These are phyloP conservation scores for Marmota flaviventris DNA, from an alignment of 2,113 vertebrate species.

Conservation along the genomic window DNA sequence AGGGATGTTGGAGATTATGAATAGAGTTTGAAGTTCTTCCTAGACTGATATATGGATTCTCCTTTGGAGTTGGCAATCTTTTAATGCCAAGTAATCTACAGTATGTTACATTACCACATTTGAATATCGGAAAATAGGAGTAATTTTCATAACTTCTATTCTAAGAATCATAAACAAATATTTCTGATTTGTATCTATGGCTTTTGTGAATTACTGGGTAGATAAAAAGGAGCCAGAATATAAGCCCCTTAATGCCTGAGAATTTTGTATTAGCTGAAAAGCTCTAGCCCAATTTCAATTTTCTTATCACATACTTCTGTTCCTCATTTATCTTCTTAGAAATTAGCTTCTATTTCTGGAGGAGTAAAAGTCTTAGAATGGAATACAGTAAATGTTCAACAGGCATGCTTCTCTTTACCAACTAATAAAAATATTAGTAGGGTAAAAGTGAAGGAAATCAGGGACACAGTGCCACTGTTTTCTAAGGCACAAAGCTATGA, in stretches of 20 bases:
- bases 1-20: not conserved
- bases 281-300: not conserved
- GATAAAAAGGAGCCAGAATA: not conserved
- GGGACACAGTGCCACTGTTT: not conserved
- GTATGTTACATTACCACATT: not conserved
- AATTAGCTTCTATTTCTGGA: conserved; percentile 1
- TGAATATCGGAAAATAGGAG: not conserved
- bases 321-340: not conserved
- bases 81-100: not conserved
- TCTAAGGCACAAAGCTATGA: not conserved
- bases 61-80: not conserved
- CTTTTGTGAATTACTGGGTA: not conserved
- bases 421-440: not conserved
- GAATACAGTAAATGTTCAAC: not conserved
- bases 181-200: not conserved
- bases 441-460: conserved; percentile 12
- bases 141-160: not conserved
- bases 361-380: not conserved
- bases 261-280: conserved; percentile 32
- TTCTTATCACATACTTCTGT: not conserved
- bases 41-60: not conserved
- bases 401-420: not conserved
- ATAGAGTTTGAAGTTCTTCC: not conserved
- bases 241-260: not conserved
- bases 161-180: not conserved